phyloP scores from a whole-genome alignment of 2,113 vertebrate species.

The Phainopepla nitens region DNA sequence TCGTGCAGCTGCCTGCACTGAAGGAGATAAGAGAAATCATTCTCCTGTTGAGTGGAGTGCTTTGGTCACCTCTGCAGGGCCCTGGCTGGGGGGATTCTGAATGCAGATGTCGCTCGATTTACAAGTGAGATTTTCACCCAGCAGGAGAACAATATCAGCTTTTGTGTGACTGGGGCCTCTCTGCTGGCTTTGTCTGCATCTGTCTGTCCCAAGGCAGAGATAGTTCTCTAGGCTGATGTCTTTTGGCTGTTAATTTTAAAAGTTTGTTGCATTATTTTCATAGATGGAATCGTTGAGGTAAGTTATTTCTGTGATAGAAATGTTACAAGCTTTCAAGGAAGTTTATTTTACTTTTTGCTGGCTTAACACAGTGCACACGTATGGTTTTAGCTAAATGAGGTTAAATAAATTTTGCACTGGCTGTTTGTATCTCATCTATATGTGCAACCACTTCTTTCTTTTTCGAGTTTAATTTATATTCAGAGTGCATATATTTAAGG shows the following conservation, averaged over 20 bases:
- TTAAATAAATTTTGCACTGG: not conserved
- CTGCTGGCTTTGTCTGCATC: constrained; percentile 31
- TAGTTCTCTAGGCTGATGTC: not conserved
- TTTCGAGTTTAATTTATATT: not conserved
- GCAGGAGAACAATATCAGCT: constrained; percentile 69
- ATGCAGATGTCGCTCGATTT: constrained; percentile 71
- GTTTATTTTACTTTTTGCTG: not conserved
- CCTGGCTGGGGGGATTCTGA: constrained; percentile 33
- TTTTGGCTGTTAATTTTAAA: not conserved
- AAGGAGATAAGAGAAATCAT: not conserved
- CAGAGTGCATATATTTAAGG: not conserved
- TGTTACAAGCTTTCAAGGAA: not conserved
- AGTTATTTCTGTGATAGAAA: constrained; percentile 12
- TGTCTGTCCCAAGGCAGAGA: not conserved
- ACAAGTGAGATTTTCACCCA: constrained; percentile 63
- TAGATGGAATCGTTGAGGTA: not conserved
- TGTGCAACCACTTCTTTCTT: not conserved
- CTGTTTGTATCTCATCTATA: not conserved
- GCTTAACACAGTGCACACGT: rapidly evolving
- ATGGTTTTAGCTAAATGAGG: not conserved
- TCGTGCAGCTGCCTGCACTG: not conserved
- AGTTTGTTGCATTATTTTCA: not conserved
- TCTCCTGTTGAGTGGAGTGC: not conserved
- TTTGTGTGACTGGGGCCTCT: constrained; percentile 68
- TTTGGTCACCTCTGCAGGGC: constrained; percentile 44